Conservation (phyloP, 92 coral and sea anemone species). For the Chrysogorgia sp. region DNA sequence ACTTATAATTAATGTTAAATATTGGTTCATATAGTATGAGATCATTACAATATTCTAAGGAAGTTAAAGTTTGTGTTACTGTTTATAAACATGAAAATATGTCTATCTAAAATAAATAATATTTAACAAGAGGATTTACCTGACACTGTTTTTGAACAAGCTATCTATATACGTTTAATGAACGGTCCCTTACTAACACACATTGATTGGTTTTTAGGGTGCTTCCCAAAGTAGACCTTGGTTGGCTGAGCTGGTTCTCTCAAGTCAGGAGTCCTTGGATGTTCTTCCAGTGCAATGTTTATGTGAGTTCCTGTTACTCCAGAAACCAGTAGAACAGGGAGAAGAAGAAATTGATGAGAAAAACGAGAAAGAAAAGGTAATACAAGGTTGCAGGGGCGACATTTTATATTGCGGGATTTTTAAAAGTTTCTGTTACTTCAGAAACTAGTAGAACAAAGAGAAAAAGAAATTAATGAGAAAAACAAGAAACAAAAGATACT, state of each 20-base stretch:
- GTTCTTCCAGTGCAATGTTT: constrained; percentile 95
- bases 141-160: no score
- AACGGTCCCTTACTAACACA: no score
- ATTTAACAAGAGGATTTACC: no score
- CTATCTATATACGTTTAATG: no score
- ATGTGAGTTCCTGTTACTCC: constrained; percentile 92
- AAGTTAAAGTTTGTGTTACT: no score
- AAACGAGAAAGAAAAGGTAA: constrained; percentile 71
- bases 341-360: constrained; percentile 52
- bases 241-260: constrained; percentile 95
- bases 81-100: no score
- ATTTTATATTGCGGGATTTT: constrained; percentile 85
- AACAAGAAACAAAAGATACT: constrained; percentile 73
- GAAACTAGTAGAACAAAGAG: constrained; percentile 61
- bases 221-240: constrained; percentile 98
- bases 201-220: constrained; percentile 68
- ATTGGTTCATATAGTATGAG: no score
- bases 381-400: background rate
- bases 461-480: constrained; percentile 49
- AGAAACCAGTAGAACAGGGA: constrained; percentile 65
- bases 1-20: no score
- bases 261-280: constrained; percentile 93
- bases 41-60: no score
- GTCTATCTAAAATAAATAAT: no score
- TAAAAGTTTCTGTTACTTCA: constrained; percentile 92